phyloP scores from a whole-genome alignment of 2,888 invertebrate genomes.

The Caenorhabditis sulstoni region DNA sequence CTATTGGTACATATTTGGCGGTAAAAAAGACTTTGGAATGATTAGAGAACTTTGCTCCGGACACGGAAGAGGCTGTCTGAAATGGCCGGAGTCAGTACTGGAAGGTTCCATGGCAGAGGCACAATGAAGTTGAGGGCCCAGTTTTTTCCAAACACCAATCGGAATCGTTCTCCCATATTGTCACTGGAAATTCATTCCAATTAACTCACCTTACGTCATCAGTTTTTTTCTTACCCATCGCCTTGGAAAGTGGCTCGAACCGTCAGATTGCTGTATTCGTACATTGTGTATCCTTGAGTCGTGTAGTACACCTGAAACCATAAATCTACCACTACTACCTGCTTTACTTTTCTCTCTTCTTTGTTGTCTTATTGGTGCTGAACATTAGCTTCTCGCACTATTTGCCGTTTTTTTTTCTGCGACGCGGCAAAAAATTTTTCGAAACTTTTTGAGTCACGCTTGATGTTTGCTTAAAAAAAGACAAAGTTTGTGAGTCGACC shows the following conservation, averaged over 20 bases:
- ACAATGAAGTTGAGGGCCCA: slow-evolving; percentile 78
- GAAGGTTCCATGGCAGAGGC: slow-evolving; percentile 70
- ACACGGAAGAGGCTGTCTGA: slow-evolving; percentile 71
- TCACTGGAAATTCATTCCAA: slow-evolving; percentile 48
- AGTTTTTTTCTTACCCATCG: slow-evolving; percentile 73
- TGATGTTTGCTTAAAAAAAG: slow-evolving; percentile 28
- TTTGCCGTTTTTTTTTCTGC: slow-evolving; percentile 15
- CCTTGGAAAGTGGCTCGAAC: slow-evolving; percentile 74
- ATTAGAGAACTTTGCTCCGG: slow-evolving; percentile 66
- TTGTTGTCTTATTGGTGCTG: slow-evolving; percentile 19
- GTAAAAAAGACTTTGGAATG: neutral
- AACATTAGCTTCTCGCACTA: slow-evolving; percentile 6
- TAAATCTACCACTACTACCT: neutral
- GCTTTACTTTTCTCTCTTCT: neutral
- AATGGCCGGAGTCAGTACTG: slow-evolving; percentile 68
- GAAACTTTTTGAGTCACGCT: slow-evolving; percentile 46
- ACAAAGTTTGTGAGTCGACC: slow-evolving; percentile 15
- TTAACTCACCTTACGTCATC: too few relatives aligned
- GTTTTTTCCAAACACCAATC: slow-evolving; percentile 77
- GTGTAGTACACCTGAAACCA: slow-evolving; percentile 77
- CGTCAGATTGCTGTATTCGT: slow-evolving; percentile 76
- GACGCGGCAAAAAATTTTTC: slow-evolving; percentile 28
- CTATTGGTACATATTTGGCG: neutral
- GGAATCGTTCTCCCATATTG: slow-evolving; percentile 72
- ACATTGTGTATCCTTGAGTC: slow-evolving; percentile 78